phyloP scores from a whole-genome alignment of 2,888 invertebrate species.

The Macrosiphum euphorbiae region DNA sequence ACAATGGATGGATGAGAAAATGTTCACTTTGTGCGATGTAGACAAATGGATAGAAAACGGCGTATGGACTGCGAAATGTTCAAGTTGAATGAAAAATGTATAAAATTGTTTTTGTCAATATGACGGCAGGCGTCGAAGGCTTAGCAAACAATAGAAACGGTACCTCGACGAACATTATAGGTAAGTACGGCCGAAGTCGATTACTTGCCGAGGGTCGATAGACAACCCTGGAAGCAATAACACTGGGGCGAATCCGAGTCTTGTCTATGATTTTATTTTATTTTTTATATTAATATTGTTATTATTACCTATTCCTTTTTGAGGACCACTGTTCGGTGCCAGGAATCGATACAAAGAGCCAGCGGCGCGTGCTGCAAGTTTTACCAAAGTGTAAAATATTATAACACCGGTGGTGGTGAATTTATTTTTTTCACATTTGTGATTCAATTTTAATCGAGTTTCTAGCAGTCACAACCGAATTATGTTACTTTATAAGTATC shows the following conservation, averaged over 20 bases:
- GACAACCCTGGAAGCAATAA: background rate
- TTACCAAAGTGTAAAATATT: conserved; percentile 52
- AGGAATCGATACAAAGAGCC: conserved; percentile 34
- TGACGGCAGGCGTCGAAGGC: background rate
- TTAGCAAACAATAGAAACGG: background rate
- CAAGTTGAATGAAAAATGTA: background rate
- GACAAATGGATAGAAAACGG: background rate
- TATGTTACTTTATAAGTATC: background rate
- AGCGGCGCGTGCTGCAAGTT: conserved; percentile 8
- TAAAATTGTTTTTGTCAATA: background rate
- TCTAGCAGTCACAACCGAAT: conserved; percentile 27
- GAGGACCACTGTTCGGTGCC: conserved; percentile 11
- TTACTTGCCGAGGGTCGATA: background rate
- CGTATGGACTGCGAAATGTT: background rate
- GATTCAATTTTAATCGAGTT: conserved; percentile 57
- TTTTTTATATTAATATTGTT: conserved; percentile 20
- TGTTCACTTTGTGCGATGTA: background rate
- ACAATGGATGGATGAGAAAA: background rate
- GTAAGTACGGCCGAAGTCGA: background rate
- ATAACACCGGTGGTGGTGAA: background rate
- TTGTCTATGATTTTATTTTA: conserved; percentile 9
- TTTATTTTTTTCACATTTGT: conserved; percentile 37
- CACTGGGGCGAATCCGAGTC: background rate
- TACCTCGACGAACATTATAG: background rate
- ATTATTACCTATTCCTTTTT: background rate